A percentile compares a stretch with the other conserved stretches of the same genome.
Evolutionary conservation across 1,140 invertebrate genomes (phyloP).

Genomic region (Drosophila orena): DNA sequence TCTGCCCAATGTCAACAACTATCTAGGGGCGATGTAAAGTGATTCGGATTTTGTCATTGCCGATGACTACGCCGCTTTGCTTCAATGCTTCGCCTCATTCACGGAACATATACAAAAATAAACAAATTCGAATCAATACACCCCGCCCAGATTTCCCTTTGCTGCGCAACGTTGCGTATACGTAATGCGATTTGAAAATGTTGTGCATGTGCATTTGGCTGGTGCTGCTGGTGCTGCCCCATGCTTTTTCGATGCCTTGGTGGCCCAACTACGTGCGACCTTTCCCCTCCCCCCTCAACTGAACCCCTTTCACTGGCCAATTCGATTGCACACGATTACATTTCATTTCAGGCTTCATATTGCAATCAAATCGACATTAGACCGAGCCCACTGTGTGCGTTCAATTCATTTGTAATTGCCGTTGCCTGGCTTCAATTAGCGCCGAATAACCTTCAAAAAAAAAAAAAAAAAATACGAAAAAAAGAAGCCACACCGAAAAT

Average conservation of each 20-base stretch:
- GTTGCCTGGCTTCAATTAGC: conserved; percentile 47
- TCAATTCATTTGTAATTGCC: conserved; percentile 20
- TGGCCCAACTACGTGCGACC: conserved; percentile 57
- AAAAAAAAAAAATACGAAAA: conserved; percentile 1
- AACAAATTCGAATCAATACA: conserved; percentile 19
- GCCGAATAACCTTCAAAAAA: conserved; percentile 29
- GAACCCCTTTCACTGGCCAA: background rate
- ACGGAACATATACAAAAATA: conserved; percentile 11
- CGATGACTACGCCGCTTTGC: conserved; percentile 36
- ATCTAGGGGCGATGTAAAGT: conserved; percentile 42
- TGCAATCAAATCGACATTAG: conserved; percentile 70
- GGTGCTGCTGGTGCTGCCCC: conserved; percentile 12
- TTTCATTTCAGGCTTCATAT: conserved; percentile 78
- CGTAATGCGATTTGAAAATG: conserved; percentile 77
- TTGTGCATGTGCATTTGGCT: conserved; percentile 70
- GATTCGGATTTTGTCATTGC: conserved; percentile 60
- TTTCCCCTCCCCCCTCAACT: background rate
- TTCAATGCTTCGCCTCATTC: conserved; percentile 34
- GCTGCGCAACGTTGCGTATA: conserved; percentile 71
- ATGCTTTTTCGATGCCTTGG: conserved; percentile 27
- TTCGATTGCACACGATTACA: conserved; percentile 62
- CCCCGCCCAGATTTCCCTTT: conserved; percentile 30
- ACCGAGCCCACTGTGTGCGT: conserved; percentile 4
- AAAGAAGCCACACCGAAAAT: background rate
- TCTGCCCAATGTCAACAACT: conserved; percentile 59